Conservation (phyloP, 2,113 vertebrate genomes). For the Hippocampus barbouri region DNA sequence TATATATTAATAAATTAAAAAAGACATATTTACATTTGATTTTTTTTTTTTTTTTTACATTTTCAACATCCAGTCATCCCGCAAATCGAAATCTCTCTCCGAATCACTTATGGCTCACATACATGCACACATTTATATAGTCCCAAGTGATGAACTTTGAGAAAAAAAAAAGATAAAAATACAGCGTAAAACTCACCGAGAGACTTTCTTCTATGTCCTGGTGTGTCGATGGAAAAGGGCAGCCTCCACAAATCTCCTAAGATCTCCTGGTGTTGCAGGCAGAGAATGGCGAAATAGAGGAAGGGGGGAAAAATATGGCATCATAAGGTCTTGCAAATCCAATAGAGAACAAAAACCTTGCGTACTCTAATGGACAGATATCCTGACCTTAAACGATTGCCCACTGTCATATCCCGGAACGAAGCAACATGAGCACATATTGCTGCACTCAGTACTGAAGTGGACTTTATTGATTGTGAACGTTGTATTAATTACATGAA, state of each 20-base stretch:
- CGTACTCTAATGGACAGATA: slow-evolving; percentile 54
- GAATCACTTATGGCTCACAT: no score
- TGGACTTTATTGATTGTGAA: slow-evolving; percentile 51
- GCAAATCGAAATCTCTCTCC: no score
- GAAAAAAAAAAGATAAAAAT: slow-evolving; percentile 1
- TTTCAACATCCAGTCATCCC: no score
- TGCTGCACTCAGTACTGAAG: slow-evolving; percentile 12
- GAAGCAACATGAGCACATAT: slow-evolving; percentile 23
- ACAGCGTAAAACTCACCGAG: slow-evolving; percentile 69
- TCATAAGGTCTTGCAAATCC: slow-evolving; percentile 60
- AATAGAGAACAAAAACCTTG: slow-evolving; percentile 49
- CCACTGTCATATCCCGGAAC: slow-evolving; percentile 34
- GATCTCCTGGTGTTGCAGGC: slow-evolving; percentile 49
- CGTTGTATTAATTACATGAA: neutral
- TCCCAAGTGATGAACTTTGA: neutral
- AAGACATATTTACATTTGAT: no score
- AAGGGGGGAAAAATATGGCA: slow-evolving; percentile 38
- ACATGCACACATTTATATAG: no score
- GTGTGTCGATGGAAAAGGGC: slow-evolving; percentile 55
- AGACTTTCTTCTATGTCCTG: slow-evolving; percentile 62
- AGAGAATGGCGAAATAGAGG: neutral
- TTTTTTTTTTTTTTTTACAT: no score
- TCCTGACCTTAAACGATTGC: slow-evolving; percentile 56
- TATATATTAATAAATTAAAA: no score
- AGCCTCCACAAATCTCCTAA: slow-evolving; percentile 59